Base-by-base conservation (phyloP, 2,113 vertebrate genomes). In the Caloenas nicobarica region DNA sequence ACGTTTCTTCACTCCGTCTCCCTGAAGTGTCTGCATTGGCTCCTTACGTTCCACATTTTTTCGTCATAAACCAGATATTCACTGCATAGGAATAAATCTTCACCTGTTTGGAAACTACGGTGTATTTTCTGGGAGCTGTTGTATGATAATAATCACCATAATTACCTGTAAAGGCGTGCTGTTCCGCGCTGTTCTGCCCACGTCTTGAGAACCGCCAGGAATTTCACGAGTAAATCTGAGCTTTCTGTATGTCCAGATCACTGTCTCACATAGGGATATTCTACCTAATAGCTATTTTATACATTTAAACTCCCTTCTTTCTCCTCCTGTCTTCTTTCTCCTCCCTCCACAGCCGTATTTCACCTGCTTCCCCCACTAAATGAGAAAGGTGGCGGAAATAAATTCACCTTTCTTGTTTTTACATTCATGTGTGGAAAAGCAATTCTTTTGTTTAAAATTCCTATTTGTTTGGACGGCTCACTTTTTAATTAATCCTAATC, bases 401-500 rank as follows among this genome's bases (percentile, higher is more conserved):
- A 81, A 89, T 93, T 82, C 77, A 46, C 65, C 73, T 79, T 74
- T 76, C 69, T 50, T 73, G 21, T 69, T 94, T 72, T 38, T n/a
- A 22, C 70, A 10, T 19, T 80, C 21, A 5, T 8, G 50, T 18
- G 42, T 57, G 83, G 88, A 87, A 91, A 93, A 85, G 78, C 66
- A 79, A 96, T 96, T 94, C 69, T 80, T 93, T 72, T 50, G 28
- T 34, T 80, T 72, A 25, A 80, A 79, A 29, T 54, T 60, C 50
- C 15, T 92, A 92, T 58, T 95, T 95, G 70, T 96, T 94, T 95
- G 92, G 88, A 54, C 1, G 0, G n/a, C 61, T 91, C 23, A 0
- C 40, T 86, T 82, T 83, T 95, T 96, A 93, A 96, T 96, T 96
- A 96, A 97, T 92, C 90, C 86, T 93, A 84, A 93, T 95, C 95